These are phyloP conservation scores for Dermochelys coriacea DNA, from an alignment of 2,797 vertebrate species.

Conservation along the genomic window DNA sequence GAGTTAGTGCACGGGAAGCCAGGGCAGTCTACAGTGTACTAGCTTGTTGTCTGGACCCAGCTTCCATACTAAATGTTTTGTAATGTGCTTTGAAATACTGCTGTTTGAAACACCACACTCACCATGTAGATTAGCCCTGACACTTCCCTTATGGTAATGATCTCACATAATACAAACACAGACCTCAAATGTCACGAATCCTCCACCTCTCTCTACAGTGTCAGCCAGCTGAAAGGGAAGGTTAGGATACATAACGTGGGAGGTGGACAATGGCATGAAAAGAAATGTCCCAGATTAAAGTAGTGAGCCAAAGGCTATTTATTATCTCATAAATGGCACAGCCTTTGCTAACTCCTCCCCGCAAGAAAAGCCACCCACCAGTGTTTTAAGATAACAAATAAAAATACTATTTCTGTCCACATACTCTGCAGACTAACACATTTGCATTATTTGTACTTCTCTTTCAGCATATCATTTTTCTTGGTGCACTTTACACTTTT, in stretches of 20 bases:
- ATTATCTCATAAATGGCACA: neutral
- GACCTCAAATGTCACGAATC: neutral
- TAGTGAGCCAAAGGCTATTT: neutral
- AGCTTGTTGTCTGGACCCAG: neutral
- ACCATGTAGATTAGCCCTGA: neutral
- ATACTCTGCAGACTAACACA: constrained; percentile 10
- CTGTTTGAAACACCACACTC: neutral
- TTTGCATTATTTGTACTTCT: constrained; percentile 45
- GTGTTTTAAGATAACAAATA: constrained; percentile 20
- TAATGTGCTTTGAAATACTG: neutral
- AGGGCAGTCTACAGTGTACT: neutral
- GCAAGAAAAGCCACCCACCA: constrained; percentile 58
- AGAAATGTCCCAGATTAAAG: constrained; percentile 60
- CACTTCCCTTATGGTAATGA: neutral
- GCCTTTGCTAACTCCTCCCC: constrained; percentile 41
- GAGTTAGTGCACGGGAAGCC: neutral
- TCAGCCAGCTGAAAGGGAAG: constrained; percentile 16
- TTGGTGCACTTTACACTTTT: neutral
- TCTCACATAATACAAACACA: accelerated
- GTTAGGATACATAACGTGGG: constrained; percentile 12
- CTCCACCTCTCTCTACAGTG: neutral
- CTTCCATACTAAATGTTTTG: neutral
- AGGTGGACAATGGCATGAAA: constrained; percentile 16
- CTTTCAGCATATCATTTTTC: neutral
- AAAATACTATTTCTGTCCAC: neutral